Base-by-base conservation (phyloP, 2,797 vertebrate genomes). In the Aulostomus chinensis region DNA sequence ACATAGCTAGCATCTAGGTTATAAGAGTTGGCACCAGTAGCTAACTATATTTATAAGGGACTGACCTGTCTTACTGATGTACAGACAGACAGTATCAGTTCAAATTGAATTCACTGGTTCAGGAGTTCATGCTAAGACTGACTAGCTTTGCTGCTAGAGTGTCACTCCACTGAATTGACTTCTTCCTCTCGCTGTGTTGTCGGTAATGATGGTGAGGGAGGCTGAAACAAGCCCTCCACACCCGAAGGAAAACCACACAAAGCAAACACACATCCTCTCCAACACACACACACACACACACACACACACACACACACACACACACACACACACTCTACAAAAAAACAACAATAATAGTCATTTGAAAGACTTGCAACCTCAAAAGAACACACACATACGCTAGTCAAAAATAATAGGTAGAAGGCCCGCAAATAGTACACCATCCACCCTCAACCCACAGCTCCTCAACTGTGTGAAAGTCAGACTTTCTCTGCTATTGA, bases 181-280 rank as follows among this genome's bases (percentile, higher is more conserved):
- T n/a, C n/a, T n/a, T 14, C n/a, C 21, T 45, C 35, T 10, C 1
- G 0, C 17, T 13, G 21, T 18, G 25, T 22, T 18, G 35, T 28
- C 51, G 60, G 33, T 32, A 58, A 45, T 40, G 57, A 64, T 15
- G 43, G 55, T 26, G 55, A 53, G 58, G 51, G 47, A 74, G 48
- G 32, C 49, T 36, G 58, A 80, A 57, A 62, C 37, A 10, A 75
- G 50, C 48, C 47, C 50, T 71, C 40, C 50, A 40, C 42, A 69
- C 58, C 52, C 20, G 3, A 46, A 75, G 60, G 73, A 77, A 85
- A 83, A 77, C 76, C 76, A 63, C 78, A 69, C 59, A 81, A 75
- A 43, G 39, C 58, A 83, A 83, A 81, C 77, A 70, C 50, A 55
- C 29, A 3, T 20, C 54, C 56, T 39, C 34, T 51, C 68, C 36